Percentiles rank a stretch among this genome's conserved stretches.
These are phyloP conservation scores for Sarcophaga caerulescens DNA, from an alignment of 2,888 invertebrate genomes.

Conservation along the genomic window DNA sequence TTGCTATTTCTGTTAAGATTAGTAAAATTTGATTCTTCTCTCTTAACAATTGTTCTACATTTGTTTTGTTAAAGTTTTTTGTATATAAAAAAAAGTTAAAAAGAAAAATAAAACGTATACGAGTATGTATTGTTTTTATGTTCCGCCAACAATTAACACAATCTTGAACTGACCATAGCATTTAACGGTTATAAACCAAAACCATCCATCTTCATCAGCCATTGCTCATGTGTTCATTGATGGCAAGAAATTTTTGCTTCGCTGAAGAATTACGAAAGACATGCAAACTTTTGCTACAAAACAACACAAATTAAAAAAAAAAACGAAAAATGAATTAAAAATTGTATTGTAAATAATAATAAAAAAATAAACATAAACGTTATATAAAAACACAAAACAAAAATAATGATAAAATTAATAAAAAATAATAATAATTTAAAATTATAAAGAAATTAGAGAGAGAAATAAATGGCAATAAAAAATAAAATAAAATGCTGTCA, in stretches of 20 bases:
- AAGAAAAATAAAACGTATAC: neutral
- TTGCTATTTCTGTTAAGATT: neutral
- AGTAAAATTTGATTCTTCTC: slow-evolving; percentile 8
- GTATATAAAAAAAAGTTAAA: neutral
- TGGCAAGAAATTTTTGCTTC: slow-evolving; percentile 41
- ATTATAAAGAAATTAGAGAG: neutral
- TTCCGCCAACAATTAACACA: slow-evolving; percentile 65
- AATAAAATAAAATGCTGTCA: too few relatives aligned
- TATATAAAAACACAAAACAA: slow-evolving; percentile 14
- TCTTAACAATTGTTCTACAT: slow-evolving; percentile 29
- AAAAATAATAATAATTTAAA: neutral
- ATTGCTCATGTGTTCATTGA: slow-evolving; percentile 19
- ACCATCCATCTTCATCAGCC: slow-evolving; percentile 39
- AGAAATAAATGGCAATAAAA: too few relatives aligned
- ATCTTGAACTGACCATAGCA: slow-evolving; percentile 63
- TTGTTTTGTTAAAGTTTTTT: slow-evolving; percentile 7
- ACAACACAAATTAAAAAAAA: neutral
- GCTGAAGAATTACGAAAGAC: slow-evolving; percentile 56
- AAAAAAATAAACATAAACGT: slow-evolving; percentile 2
- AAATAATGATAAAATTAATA: neutral
- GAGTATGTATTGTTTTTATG: slow-evolving; percentile 20
- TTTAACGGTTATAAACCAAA: slow-evolving; percentile 60
- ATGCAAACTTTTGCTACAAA: slow-evolving; percentile 43
- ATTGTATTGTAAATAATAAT: slow-evolving; percentile 9
- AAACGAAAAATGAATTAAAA: neutral